Conservation (phyloP, 2,888 invertebrate species). For the Leistus spinibarbis region DNA sequence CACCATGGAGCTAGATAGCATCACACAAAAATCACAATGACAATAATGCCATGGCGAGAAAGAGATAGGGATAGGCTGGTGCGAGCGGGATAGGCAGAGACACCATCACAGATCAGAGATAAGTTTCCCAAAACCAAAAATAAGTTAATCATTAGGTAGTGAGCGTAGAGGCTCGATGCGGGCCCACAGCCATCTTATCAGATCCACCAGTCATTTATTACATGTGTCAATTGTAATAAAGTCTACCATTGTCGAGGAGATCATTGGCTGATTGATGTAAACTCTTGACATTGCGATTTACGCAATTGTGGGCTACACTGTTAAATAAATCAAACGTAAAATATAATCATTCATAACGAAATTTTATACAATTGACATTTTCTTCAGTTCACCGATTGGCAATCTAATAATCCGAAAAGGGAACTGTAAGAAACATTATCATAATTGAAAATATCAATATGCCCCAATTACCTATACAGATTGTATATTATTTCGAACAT, state of each 20-base stretch:
- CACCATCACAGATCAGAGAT: conserved; percentile 19
- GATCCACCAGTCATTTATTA: conserved; percentile 52
- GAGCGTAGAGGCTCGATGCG: conserved; percentile 17
- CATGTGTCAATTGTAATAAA: conserved; percentile 54
- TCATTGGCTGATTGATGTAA: conserved; percentile 52
- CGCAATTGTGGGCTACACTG: conserved; percentile 17
- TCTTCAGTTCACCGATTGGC: too few species aligned
- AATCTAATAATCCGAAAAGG: too few species aligned
- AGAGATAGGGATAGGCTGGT: background rate
- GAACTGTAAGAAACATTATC: too few species aligned
- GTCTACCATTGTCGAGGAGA: conserved; percentile 50
- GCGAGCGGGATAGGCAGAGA: background rate
- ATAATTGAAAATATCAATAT: too few species aligned
- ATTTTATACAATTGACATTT: too few species aligned
- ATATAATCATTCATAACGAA: background rate
- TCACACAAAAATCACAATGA: conserved; percentile 18
- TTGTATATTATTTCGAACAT: too few species aligned
- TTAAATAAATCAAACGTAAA: background rate
- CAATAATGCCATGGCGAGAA: background rate
- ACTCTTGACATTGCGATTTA: conserved; percentile 44
- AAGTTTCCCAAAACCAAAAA: conserved; percentile 34
- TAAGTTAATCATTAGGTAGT: conserved; percentile 12
- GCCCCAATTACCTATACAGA: too few species aligned
- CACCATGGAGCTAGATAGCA: conserved; percentile 15
- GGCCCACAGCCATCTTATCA: conserved; percentile 42